A percentile compares a stretch with the other conserved stretches of the same genome.
Conservation (phyloP, 2,113 vertebrate genomes). For the Dermatemys mawii region DNA sequence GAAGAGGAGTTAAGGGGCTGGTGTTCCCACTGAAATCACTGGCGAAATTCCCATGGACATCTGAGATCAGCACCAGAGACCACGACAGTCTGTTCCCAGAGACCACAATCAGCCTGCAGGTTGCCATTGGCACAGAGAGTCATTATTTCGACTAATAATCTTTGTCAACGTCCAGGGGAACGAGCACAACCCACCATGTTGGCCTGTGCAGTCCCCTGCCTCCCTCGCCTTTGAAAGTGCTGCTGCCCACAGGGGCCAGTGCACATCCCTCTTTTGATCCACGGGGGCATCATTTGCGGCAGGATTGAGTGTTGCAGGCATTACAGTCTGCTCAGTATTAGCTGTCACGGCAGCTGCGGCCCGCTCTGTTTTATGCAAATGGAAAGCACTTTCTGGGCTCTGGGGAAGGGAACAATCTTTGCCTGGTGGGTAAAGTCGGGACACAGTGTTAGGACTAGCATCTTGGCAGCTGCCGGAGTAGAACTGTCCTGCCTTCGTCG, state of each 20-base stretch:
- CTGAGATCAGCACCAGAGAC: constrained; percentile 14
- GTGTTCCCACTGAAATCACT: constrained; percentile 24
- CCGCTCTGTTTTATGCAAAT: neutral
- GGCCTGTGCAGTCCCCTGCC: neutral
- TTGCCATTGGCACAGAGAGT: constrained; percentile 24
- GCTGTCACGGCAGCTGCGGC: neutral
- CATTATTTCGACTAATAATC: neutral
- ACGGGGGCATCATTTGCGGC: neutral
- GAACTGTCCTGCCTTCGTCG: constrained; percentile 57
- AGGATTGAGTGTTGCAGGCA: rapidly evolving
- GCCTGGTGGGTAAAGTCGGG: neutral
- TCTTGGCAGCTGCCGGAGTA: constrained; percentile 51
- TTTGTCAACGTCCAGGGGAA: neutral
- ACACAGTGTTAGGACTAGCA: neutral
- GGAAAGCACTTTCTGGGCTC: neutral
- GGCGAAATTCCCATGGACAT: constrained; percentile 16
- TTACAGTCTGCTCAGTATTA: neutral
- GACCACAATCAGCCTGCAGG: constrained; percentile 38
- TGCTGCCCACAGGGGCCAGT: neutral
- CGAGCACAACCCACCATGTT: neutral
- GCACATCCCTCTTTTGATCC: neutral
- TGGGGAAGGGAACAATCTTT: neutral
- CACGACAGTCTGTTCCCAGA: constrained; percentile 41
- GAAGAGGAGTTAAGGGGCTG: neutral
- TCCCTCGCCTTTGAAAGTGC: neutral